A percentile compares a stretch with the other conserved stretches of the same genome.
These are phyloP conservation scores for Dufourea novaeangliae DNA, from an alignment of 1,140 invertebrate species.

Conservation along the genomic window DNA sequence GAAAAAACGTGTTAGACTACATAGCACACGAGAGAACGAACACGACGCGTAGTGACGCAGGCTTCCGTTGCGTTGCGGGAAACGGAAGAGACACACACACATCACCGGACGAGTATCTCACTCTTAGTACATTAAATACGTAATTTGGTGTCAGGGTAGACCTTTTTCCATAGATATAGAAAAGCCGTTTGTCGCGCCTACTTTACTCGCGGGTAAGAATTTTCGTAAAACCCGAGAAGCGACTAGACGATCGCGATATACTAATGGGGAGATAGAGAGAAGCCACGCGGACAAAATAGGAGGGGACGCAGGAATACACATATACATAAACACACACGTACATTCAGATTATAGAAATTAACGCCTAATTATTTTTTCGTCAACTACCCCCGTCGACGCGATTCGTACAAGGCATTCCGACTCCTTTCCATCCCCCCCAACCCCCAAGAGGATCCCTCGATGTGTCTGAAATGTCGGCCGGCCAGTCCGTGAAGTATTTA, in stretches of 20 bases:
- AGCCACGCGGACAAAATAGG: slow-evolving; percentile 15
- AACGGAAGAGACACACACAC: slow-evolving; percentile 55
- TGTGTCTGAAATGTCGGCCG: not conserved
- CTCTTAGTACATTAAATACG: slow-evolving; percentile 83
- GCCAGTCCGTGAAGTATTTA: slow-evolving; percentile 1
- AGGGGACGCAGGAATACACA: slow-evolving; percentile 12
- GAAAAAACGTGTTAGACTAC: not conserved
- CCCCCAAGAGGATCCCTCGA: not conserved
- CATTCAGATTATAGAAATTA: slow-evolving; percentile 63
- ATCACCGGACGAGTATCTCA: slow-evolving; percentile 81
- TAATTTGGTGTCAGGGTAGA: slow-evolving; percentile 84
- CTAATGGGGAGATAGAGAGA: slow-evolving; percentile 11
- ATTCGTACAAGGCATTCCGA: slow-evolving; percentile 53
- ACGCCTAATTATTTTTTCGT: slow-evolving; percentile 64
- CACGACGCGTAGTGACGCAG: not conserved
- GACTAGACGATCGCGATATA: slow-evolving; percentile 6
- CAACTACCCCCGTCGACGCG: slow-evolving; percentile 45
- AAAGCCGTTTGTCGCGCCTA: slow-evolving; percentile 69
- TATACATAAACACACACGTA: slow-evolving; percentile 18
- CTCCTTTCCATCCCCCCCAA: not conserved
- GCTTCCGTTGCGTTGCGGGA: no score
- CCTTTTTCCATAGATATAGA: slow-evolving; percentile 81
- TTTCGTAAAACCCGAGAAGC: slow-evolving; percentile 52
- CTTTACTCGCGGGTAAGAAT: slow-evolving; percentile 61
- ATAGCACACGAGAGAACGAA: not conserved